phyloP scores from a whole-genome alignment of 2,888 invertebrate species.

The Pachycephus smyrnensis region DNA sequence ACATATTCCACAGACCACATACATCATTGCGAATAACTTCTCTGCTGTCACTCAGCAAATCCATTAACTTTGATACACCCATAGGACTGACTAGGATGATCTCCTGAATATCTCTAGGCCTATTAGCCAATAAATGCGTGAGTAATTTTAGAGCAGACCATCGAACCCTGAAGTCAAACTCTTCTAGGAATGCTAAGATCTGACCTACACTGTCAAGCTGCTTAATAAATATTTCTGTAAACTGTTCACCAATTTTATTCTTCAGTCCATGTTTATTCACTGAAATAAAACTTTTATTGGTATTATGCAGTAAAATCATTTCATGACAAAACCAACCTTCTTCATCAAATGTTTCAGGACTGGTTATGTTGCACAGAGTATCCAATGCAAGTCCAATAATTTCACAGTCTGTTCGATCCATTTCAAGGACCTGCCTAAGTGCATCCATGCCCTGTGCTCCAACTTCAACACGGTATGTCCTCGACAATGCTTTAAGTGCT shows the following conservation, averaged over 20 bases:
- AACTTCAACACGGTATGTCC: slow-evolving; percentile 95
- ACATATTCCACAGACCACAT: slow-evolving; percentile 41
- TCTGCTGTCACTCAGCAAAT: slow-evolving; percentile 90
- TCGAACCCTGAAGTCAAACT: slow-evolving; percentile 94
- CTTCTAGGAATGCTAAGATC: slow-evolving; percentile 87
- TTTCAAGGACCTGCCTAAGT: slow-evolving; percentile 83
- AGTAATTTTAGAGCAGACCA: slow-evolving; percentile 91
- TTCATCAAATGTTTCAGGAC: slow-evolving; percentile 83
- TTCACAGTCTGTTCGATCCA: slow-evolving; percentile 91
- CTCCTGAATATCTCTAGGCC: slow-evolving; percentile 89
- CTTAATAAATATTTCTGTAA: slow-evolving; percentile 97
- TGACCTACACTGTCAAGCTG: slow-evolving; percentile 85
- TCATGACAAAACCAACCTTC: slow-evolving; percentile 69
- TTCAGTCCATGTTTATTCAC: slow-evolving; percentile 59
- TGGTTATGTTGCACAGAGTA: slow-evolving; percentile 91
- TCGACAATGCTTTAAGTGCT: slow-evolving; percentile 89
- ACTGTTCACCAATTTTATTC: slow-evolving; percentile 87
- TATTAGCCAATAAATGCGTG: slow-evolving; percentile 87
- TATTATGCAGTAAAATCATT: neutral
- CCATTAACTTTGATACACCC: slow-evolving; percentile 98
- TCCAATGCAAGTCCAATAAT: slow-evolving; percentile 93
- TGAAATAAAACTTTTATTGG: slow-evolving; percentile 27
- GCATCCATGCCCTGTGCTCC: slow-evolving; percentile 93
- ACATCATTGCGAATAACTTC: slow-evolving; percentile 97
- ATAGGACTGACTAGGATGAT: slow-evolving; percentile 91